Percentiles rank a stretch among this genome's conserved stretches.
These are phyloP conservation scores for Tinea semifulvella DNA, from an alignment of 2,888 invertebrate genomes.

Conservation along the genomic window DNA sequence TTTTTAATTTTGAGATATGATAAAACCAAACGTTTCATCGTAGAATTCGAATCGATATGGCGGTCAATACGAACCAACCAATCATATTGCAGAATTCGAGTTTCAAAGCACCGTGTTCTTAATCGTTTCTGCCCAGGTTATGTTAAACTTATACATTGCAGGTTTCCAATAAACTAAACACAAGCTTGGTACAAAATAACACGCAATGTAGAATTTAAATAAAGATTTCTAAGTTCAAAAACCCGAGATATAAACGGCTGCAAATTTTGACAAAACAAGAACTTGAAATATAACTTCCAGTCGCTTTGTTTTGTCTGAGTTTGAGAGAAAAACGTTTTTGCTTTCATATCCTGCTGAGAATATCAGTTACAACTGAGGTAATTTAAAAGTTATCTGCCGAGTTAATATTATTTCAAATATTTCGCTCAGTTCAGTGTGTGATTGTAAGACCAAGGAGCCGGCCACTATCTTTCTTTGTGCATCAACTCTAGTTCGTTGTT, in stretches of 20 bases:
- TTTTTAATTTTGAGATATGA: neutral
- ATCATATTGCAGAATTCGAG: conserved; percentile 35
- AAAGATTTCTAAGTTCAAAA: no score
- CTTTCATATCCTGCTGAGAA: neutral
- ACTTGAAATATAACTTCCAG: no score
- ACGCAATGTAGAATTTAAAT: no score
- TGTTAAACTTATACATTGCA: neutral
- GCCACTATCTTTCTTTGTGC: neutral
- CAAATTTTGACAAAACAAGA: conserved; percentile 9
- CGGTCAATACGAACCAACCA: conserved; percentile 50
- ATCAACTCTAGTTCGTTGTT: neutral
- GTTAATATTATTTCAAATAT: neutral
- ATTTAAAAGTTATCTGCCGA: neutral
- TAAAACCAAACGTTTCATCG: neutral
- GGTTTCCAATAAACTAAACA: no score
- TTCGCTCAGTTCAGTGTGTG: neutral
- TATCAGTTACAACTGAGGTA: neutral
- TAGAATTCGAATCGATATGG: conserved; percentile 18
- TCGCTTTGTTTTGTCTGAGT: no score
- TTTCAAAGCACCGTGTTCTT: no score
- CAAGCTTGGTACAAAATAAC: no score
- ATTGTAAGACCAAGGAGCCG: neutral
- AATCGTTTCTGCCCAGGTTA: neutral
- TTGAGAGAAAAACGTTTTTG: neutral
- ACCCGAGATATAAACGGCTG: no score